Conservation (phyloP, 2,113 vertebrate genomes). For the Limnothrissa miodon region DNA sequence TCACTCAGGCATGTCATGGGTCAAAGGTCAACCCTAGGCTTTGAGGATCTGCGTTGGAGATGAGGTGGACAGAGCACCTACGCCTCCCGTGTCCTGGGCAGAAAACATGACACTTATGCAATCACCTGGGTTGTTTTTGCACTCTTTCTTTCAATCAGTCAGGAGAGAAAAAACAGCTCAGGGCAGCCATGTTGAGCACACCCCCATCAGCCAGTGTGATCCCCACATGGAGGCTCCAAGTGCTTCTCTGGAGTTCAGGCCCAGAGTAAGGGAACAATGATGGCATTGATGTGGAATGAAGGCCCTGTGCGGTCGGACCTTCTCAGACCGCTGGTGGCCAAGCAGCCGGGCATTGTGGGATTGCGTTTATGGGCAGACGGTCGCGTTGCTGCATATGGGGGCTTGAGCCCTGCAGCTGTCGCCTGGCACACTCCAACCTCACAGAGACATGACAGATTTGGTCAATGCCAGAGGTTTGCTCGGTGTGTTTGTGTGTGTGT, state of each 20-base stretch:
- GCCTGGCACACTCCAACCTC: constrained; percentile 81
- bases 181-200: neutral
- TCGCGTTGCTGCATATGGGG: constrained; percentile 53
- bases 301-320: constrained; percentile 62
- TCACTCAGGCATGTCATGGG: constrained; percentile 20
- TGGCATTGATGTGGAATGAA: constrained; percentile 60
- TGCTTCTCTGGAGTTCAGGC: neutral
- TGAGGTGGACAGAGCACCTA: constrained; percentile 26
- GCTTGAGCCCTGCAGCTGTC: constrained; percentile 80
- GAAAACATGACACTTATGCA: neutral
- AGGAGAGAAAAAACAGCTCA: neutral
- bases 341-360: constrained; percentile 64
- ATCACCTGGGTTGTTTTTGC: neutral
- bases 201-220: constrained; percentile 25
- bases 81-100: neutral
- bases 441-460: constrained; percentile 77
- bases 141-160: neutral
- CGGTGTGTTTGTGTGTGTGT: neutral
- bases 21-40: constrained; percentile 39
- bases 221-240: constrained; percentile 44
- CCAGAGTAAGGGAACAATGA: constrained; percentile 58
- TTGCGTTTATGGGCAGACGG: constrained; percentile 65
- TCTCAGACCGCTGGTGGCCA: constrained; percentile 58
- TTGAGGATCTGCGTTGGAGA: constrained; percentile 38
- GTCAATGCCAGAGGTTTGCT: constrained; percentile 77